Conservation (phyloP, 2,888 invertebrate species). For the Tenthredo scrophulariae region DNA sequence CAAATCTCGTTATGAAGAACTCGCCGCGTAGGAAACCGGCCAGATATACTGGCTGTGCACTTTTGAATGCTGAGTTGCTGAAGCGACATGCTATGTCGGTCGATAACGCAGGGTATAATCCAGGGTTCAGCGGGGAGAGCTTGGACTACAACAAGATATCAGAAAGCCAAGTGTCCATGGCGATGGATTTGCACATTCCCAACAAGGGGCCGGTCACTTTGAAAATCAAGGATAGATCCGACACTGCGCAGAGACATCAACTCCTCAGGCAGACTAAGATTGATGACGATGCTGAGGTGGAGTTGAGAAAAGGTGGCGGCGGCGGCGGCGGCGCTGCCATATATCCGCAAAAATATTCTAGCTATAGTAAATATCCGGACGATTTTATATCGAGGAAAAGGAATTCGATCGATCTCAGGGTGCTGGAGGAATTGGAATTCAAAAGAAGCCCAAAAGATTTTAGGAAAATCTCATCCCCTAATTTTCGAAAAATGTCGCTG, state of each 20-base stretch:
- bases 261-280: slow-evolving; percentile 88
- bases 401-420: slow-evolving; percentile 73
- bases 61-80: slow-evolving; percentile 83
- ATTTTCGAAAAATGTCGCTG: slow-evolving; percentile 75
- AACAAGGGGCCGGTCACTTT: slow-evolving; percentile 81
- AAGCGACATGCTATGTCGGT: slow-evolving; percentile 91
- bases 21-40: slow-evolving; percentile 70
- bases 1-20: slow-evolving; percentile 79
- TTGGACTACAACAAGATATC: slow-evolving; percentile 81
- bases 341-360: slow-evolving; percentile 52
- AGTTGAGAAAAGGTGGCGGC: slow-evolving; percentile 61
- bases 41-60: slow-evolving; percentile 79
- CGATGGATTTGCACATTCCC: slow-evolving; percentile 86
- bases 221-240: slow-evolving; percentile 83
- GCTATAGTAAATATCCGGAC: slow-evolving; percentile 72
- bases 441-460: slow-evolving; percentile 71
- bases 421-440: slow-evolving; percentile 71
- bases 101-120: slow-evolving; percentile 84
- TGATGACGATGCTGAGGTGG: slow-evolving; percentile 81
- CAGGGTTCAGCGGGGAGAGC: slow-evolving; percentile 76
- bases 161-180: slow-evolving; percentile 86
- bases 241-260: slow-evolving; percentile 86
- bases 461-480: slow-evolving; percentile 72
- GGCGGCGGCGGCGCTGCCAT: slow-evolving; percentile 53
- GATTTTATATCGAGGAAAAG: slow-evolving; percentile 74